Conservation (phyloP, 2,113 vertebrate species). For the Ginglymostoma cirratum region DNA sequence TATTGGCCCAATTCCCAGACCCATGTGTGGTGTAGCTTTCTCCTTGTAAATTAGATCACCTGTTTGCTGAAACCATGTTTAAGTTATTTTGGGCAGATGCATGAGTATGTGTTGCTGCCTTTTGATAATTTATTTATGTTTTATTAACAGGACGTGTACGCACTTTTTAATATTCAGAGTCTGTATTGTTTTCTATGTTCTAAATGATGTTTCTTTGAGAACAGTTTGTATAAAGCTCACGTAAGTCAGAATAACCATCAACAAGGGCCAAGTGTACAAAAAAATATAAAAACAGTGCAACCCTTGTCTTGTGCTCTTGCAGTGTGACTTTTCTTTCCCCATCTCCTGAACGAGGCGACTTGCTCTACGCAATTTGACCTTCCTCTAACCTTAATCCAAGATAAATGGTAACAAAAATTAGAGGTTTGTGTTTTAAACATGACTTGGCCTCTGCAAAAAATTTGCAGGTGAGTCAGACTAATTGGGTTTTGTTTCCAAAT, state of each 20-base stretch:
- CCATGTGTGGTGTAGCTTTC: constrained; percentile 2
- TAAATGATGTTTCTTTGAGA: constrained; percentile 31
- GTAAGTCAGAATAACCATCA: background rate
- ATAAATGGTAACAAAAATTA: background rate
- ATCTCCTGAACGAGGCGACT: too few relatives aligned
- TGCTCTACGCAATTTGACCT: background rate
- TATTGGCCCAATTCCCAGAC: background rate
- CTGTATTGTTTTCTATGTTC: constrained; percentile 37
- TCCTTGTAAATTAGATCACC: constrained; percentile 9
- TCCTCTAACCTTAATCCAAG: background rate
- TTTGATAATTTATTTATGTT: constrained; percentile 37
- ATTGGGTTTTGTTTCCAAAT: too few relatives aligned
- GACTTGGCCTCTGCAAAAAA: too few relatives aligned
- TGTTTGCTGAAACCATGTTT: constrained; percentile 1
- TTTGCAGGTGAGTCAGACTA: background rate
- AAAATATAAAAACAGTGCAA: background rate
- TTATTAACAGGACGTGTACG: constrained; percentile 36
- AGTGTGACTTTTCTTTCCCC: background rate
- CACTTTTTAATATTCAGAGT: constrained; percentile 37
- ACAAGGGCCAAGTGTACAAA: background rate
- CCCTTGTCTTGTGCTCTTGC: background rate
- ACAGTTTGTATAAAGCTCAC: constrained; percentile 30
- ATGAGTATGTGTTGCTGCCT: constrained; percentile 29
- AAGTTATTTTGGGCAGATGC: constrained; percentile 34
- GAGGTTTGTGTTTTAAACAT: too few relatives aligned